Percentiles rank a stretch among this genome's conserved stretches.
phyloP scores from a whole-genome alignment of 2,797 vertebrate species.

The Tragopan temminckii region DNA sequence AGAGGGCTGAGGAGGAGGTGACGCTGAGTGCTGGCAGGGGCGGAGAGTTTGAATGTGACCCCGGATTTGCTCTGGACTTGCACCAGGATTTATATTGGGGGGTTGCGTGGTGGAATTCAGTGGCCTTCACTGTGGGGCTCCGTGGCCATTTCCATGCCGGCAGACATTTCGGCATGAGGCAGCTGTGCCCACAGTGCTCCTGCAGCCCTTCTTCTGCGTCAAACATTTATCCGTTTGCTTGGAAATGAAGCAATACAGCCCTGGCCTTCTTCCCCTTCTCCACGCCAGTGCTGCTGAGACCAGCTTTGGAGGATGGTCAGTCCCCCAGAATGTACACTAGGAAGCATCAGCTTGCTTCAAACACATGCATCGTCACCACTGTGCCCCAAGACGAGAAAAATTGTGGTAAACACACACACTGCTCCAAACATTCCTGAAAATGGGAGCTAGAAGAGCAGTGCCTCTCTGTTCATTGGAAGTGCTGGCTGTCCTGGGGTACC shows the following conservation, averaged over 20 bases:
- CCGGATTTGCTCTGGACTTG: neutral
- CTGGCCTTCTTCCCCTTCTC: neutral
- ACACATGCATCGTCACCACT: rapidly evolving
- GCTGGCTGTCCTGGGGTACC: neutral
- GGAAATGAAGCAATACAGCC: neutral
- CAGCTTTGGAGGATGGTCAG: neutral
- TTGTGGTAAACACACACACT: neutral
- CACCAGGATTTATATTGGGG: neutral
- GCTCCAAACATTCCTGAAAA: neutral
- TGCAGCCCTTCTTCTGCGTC: neutral
- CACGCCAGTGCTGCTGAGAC: rapidly evolving
- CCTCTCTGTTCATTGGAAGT: neutral
- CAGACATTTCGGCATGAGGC: rapidly evolving
- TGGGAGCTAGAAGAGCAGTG: neutral
- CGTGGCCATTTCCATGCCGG: neutral
- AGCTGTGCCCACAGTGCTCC: neutral
- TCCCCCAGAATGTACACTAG: neutral
- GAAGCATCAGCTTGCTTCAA: neutral
- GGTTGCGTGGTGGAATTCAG: rapidly evolving
- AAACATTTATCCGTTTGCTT: rapidly evolving
- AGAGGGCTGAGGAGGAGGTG: slow-evolving; percentile 19
- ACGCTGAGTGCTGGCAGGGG: neutral
- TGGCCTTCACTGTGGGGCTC: neutral
- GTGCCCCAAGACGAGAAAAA: neutral
- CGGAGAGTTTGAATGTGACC: neutral